Conservation (phyloP, 2,797 vertebrate species). For the Neomorphus geoffroyi region DNA sequence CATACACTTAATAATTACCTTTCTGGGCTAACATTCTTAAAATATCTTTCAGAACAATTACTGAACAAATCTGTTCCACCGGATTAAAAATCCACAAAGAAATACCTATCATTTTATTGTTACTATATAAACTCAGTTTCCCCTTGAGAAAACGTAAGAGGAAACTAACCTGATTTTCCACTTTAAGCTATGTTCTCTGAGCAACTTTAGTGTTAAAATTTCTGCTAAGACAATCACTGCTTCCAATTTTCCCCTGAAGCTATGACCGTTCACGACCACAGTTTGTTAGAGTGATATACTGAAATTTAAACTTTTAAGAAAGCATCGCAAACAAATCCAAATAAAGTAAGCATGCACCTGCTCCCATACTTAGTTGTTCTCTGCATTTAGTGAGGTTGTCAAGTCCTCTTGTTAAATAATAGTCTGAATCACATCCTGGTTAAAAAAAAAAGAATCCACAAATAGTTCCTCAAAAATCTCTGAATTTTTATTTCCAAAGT, state of each 20-base stretch:
- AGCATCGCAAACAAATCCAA: constrained; percentile 51
- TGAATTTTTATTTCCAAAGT: constrained; percentile 32
- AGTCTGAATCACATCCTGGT: constrained; percentile 57
- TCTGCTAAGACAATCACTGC: constrained; percentile 38
- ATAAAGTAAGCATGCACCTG: constrained; percentile 55
- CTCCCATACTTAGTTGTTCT: background rate
- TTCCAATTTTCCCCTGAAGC: constrained; percentile 37
- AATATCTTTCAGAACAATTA: constrained; percentile 13
- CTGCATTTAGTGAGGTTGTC: background rate
- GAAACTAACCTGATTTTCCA: constrained; percentile 47
- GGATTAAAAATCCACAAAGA: constrained; percentile 18
- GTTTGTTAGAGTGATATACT: background rate
- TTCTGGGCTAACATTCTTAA: background rate
- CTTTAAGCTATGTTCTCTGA: constrained; percentile 26
- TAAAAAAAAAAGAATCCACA: background rate
- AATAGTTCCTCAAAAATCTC: constrained; percentile 21
- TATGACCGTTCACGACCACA: background rate
- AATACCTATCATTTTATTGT: constrained; percentile 5
- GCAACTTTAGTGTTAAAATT: constrained; percentile 24
- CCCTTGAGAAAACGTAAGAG: constrained; percentile 17
- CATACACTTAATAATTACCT: background rate
- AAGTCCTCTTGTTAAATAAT: constrained; percentile 27
- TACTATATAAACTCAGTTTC: constrained; percentile 3
- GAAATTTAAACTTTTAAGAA: constrained; percentile 46
- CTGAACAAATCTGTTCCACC: background rate